phyloP scores from a whole-genome alignment of 2,797 vertebrate genomes.

The Ctenopoma kingsleyae region DNA sequence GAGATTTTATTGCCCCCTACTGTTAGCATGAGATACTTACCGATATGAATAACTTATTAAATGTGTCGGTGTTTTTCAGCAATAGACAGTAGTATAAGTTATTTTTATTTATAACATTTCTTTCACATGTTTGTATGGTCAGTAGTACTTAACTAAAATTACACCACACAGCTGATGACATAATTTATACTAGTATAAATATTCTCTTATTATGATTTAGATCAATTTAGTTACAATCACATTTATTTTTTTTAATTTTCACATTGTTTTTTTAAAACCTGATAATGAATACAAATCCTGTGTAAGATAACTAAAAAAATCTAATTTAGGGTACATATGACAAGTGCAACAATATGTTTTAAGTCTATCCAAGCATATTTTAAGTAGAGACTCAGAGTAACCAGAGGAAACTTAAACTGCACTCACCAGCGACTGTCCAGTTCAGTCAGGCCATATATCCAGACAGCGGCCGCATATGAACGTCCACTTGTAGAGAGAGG shows the following conservation, averaged over 20 bases:
- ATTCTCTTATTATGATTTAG: neutral
- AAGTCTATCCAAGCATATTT: neutral
- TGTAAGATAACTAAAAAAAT: too few species aligned
- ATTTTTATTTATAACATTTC: neutral
- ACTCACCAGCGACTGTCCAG: constrained; percentile 63
- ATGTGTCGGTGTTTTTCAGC: neutral
- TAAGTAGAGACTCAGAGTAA: neutral
- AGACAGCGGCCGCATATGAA: constrained; percentile 33
- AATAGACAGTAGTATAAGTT: neutral
- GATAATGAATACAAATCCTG: neutral
- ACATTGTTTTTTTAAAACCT: neutral
- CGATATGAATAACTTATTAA: neutral
- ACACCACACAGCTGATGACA: neutral
- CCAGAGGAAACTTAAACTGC: neutral
- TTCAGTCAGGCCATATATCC: constrained; percentile 7
- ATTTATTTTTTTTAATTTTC: neutral
- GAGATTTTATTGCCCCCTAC: constrained; percentile 69
- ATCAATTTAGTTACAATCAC: neutral
- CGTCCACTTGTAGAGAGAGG: constrained; percentile 35
- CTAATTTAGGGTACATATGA: neutral
- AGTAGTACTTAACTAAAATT: neutral
- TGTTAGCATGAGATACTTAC: constrained; percentile 40
- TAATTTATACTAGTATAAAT: neutral
- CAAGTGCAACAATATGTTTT: neutral
- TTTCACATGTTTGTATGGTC: neutral